Evolutionary conservation across 2,113 vertebrate species (phyloP), one percentile per base, ranked within the genome.

Genomic region (Pampusana beccarii): DNA sequence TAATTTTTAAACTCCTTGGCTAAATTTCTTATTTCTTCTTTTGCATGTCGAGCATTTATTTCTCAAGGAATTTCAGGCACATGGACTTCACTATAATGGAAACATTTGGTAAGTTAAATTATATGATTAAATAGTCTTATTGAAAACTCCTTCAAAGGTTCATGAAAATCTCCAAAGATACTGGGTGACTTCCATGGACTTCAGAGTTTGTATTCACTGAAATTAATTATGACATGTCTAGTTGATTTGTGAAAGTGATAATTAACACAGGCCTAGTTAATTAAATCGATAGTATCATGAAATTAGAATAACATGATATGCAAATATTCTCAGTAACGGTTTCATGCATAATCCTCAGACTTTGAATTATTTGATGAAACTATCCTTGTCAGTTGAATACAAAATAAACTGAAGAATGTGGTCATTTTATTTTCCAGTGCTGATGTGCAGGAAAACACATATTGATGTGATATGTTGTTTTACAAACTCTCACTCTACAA

Each of bases 201-300:
- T 90, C 48, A 40, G 60, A 89, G 36, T 77, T 91, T 70, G 23
- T 79, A 88, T 42, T 87, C 38, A 82, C 44, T 70, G 21, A 91
- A 94, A 81, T 91, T 33, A 85, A 93, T 93, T 81, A 81, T 17
- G 23, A 71, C 48, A 42, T 46, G 26, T 85, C 65, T 91, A 87
- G 84, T 26, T 69, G 81, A 91, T 96, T 91, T 90, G 28, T 85
- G 81, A 87, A 91, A 95, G 70, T 75, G 70, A 91, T 90, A 81
- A 91, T 90, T 96, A 94, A 61, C 77, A 54, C 15, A 50, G 34
- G 81, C 46, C 17, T 46, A 70, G 58, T 80, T 86, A 95, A 95
- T 94, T 89, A 86, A 89, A 91, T 92, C 1, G 3, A 80, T 77
- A 66, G 21, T 66, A 92, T 80, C n/a, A 62, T 80, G 51, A 38